These are phyloP conservation scores for Saccostrea glomerata DNA, from an alignment of 1,140 invertebrate genomes.

Conservation along the genomic window DNA sequence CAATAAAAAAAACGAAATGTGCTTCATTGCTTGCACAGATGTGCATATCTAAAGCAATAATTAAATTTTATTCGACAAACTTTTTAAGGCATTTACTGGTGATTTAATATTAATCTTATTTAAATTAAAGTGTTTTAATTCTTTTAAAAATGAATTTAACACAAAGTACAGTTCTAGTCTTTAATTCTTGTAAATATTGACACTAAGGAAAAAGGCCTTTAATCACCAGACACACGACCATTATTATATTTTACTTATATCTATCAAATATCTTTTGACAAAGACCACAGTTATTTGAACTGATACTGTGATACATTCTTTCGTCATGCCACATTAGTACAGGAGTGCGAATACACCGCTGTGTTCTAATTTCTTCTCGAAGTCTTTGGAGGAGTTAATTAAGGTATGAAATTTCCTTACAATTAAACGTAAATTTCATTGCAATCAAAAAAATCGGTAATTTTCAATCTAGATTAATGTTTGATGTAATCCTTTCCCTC, in stretches of 20 bases:
- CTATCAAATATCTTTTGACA: neutral
- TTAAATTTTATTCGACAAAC: too few relatives aligned
- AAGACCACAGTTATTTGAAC: neutral
- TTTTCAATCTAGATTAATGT: too few relatives aligned
- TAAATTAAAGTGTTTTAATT: neutral
- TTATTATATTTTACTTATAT: neutral
- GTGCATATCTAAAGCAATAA: too few relatives aligned
- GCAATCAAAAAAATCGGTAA: too few relatives aligned
- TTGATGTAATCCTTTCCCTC: neutral
- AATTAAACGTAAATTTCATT: too few relatives aligned
- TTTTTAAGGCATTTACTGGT: too few relatives aligned
- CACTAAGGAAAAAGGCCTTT: neutral
- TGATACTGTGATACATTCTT: neutral
- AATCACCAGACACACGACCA: neutral
- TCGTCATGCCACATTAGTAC: neutral
- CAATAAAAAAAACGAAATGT: too few relatives aligned
- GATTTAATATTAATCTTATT: neutral
- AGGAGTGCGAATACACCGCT: neutral
- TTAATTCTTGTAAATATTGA: slow-evolving; percentile 2
- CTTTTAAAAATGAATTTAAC: neutral
- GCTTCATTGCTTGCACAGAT: too few relatives aligned
- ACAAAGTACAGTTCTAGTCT: neutral
- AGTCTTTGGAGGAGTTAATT: too few relatives aligned
- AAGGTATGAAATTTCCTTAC: too few relatives aligned
- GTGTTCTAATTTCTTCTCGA: too few relatives aligned